Base-by-base conservation (phyloP, 2,888 invertebrate genomes). In the Aelia acuminata region DNA sequence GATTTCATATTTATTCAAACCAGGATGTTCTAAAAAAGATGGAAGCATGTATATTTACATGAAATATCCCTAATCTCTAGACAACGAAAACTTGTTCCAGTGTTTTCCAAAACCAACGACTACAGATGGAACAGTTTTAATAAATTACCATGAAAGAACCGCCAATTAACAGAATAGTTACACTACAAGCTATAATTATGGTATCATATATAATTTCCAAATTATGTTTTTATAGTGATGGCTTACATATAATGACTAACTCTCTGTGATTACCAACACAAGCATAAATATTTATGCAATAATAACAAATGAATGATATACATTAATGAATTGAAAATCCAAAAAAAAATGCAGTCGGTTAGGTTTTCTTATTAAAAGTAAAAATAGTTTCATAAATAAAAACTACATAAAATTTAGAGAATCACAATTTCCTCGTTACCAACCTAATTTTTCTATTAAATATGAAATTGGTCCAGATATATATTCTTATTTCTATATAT, bases 1-100 rank as follows among this genome's bases (percentile, higher is more conserved):
- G 22, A 50, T 84, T 84, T 50, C 7, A 31, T 84, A n/a, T 49
- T n/a, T 49, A 31, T 49, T 43, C n/a, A n/a, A 84, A 49, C 43
- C 31, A 84, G 15, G 8, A n/a, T 49, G 84, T 31, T 22, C 7
- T 20, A 11, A 26, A 80, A 48, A 84, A 84, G 50, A 8, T 22
- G 20, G 26, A 49, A 31, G 7, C 48, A 22, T 22, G 47, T 26
- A 47, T 57, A 87, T 70, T 87, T 70, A 87, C 87, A 70, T 87
- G 20, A 70, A 87, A 87, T 87, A n/a, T 39, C 26, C 70, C 31
- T 70, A 57, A 87, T 47, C 87, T 48, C 31, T 7, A 18, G 18
- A 70, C 15, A 48, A 47, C 39, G 18, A 47, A 20, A 26, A 48
- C n/a, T 63, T 43, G 70, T 43, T 43, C 26, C 5, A 48, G 39